phyloP scores from a whole-genome alignment of 2,888 invertebrate species.

The Pimpla rufipes region DNA sequence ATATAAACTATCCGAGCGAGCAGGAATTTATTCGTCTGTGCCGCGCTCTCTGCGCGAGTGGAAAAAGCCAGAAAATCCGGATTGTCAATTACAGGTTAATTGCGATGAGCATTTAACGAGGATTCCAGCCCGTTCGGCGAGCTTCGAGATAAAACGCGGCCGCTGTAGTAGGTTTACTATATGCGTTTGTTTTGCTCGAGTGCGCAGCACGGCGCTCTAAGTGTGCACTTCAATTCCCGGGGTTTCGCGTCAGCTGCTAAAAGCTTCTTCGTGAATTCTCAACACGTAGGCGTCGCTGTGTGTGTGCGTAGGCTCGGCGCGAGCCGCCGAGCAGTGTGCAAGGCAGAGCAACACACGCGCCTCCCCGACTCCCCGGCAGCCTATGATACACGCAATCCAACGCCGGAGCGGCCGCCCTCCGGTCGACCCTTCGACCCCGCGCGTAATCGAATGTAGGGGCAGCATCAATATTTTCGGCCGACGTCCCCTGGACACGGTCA shows the following conservation, averaged over 20 bases:
- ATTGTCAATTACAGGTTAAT: conserved; percentile 62
- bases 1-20: not conserved
- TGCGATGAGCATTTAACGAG: conserved; percentile 46
- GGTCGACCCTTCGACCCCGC: conserved; percentile 53
- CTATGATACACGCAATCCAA: conserved; percentile 16
- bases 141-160: conserved; percentile 26
- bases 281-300: conserved; percentile 44
- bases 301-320: not conserved
- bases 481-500: not conserved
- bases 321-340: not conserved
- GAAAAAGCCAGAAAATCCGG: conserved; percentile 42
- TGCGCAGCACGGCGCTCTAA: conserved; percentile 8
- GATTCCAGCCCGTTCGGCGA: conserved; percentile 28
- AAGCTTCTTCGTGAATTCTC: conserved; percentile 56
- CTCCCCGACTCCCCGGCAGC: not conserved
- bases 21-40: conserved; percentile 6
- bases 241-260: conserved; percentile 52
- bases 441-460: conserved; percentile 52
- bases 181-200: conserved; percentile 33
- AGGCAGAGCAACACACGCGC: not conserved
- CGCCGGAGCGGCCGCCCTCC: not conserved
- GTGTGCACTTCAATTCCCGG: conserved; percentile 25
- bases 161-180: conserved; percentile 10
- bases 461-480: conserved; percentile 55
- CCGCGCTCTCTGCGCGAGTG: not conserved